A percentile compares a stretch with the other conserved stretches of the same genome.
These are phyloP conservation scores for human DNA, from an alignment of 2,113 vertebrate genomes.

Conservation along the genomic window DNA sequence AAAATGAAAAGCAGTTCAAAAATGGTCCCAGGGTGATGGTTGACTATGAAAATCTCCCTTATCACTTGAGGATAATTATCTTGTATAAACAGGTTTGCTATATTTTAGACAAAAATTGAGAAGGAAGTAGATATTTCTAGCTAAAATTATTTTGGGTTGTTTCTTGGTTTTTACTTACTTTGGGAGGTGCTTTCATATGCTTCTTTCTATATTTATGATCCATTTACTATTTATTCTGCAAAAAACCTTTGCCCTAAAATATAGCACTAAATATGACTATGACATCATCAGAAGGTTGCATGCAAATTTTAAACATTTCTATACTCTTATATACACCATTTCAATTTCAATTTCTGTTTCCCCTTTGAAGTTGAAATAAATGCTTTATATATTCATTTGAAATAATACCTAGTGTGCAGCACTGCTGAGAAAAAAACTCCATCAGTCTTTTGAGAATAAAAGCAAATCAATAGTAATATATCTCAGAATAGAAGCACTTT, in stretches of 20 bases:
- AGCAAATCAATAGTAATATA: conserved; percentile 60
- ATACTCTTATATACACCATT: not conserved
- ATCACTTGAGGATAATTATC: not conserved
- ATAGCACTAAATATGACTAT: not conserved
- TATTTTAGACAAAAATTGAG: not conserved
- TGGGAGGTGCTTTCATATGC: not conserved
- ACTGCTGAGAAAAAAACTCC: not conserved
- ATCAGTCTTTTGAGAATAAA: conserved; percentile 47
- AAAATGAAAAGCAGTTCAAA: not conserved
- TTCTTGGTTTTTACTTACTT: not conserved
- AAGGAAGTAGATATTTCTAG: not conserved
- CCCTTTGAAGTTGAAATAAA: conserved; percentile 1
- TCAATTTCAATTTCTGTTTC: not conserved
- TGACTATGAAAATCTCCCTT: not conserved
- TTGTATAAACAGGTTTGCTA: not conserved
- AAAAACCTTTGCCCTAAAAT: not conserved
- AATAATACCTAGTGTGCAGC: conserved; percentile 7
- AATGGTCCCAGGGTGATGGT: not conserved
- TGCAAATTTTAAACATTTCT: conserved; percentile 5
- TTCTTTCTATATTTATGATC: not conserved
- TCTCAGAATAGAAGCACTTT: conserved; percentile 60
- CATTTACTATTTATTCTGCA: not conserved
- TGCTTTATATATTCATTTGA: conserved; percentile 23
- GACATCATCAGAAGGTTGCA: not conserved
- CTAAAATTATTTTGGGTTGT: not conserved